These are phyloP conservation scores for Sigmodon hispidus DNA, from an alignment of 2,113 vertebrate species.

Conservation along the genomic window DNA sequence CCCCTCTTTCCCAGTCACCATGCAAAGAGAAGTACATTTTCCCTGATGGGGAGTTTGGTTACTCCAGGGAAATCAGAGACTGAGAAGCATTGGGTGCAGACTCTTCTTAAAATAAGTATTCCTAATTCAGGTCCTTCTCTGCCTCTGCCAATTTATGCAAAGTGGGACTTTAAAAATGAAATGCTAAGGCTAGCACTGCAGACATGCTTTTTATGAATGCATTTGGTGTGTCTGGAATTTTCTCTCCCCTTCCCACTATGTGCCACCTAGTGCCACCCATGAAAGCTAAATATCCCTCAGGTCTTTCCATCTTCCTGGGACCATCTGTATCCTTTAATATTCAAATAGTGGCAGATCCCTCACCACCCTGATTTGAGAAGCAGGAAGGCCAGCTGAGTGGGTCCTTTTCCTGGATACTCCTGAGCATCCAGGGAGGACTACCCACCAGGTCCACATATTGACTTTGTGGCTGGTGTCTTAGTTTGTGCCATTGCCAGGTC, in stretches of 20 bases:
- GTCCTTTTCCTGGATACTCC: not conserved
- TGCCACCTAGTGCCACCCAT: not conserved
- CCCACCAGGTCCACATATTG: not conserved
- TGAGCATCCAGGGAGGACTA: not conserved
- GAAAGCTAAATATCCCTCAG: not conserved
- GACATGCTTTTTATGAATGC: not conserved
- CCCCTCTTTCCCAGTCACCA: not conserved
- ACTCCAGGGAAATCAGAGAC: constrained; percentile 69
- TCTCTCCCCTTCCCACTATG: not conserved
- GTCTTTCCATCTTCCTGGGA: not conserved
- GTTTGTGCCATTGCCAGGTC: not conserved
- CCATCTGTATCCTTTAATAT: not conserved
- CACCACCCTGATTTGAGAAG: not conserved
- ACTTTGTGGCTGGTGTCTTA: not conserved
- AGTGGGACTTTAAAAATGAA: constrained; percentile 58
- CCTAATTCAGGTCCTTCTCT: constrained; percentile 72
- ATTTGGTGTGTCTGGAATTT: not conserved
- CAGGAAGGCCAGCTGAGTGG: not conserved
- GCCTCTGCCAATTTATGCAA: constrained; percentile 68
- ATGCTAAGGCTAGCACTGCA: not conserved
- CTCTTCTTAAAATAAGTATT: constrained; percentile 77
- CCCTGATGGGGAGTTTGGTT: constrained; percentile 19
- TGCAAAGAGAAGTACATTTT: constrained; percentile 37
- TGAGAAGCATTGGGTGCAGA: constrained; percentile 57
- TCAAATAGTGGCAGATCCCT: not conserved